Base-by-base conservation (phyloP, 2,113 vertebrate species). In the Phasianus colchicus region DNA sequence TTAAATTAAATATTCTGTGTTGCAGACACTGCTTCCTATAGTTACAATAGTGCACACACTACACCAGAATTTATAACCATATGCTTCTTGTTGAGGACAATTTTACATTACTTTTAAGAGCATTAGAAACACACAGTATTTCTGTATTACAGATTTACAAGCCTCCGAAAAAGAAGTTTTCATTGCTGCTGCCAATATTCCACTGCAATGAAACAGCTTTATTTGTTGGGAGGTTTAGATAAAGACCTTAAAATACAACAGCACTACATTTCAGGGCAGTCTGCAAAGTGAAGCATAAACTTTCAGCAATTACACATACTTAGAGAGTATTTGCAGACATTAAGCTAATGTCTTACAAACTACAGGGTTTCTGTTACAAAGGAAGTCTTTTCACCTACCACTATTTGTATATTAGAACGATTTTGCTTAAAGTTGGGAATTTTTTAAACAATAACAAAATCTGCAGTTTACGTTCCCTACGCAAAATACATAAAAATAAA, bases 1-100 rank as follows among this genome's bases (percentile, higher is more conserved):
- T 91, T 67, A 60, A 94, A 95, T 92, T 88, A 95, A 95, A 96
- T 90, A 93, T 93, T 84, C 64, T 21, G 40, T 42, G 11, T 54
- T 60, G 71, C 60, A 69, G 63, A 70, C 58, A 70, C 38, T 30
- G 79, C 57, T 90, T 93, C 83, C 83, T 38, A 78, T 21, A 81
- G 54, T 17, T 43, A 78, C 36, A 74, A 40, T 5, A 48, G 42
- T 0, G 0, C 81, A 58, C 40, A 65, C 52, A 78, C 9, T 5
- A 83, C 0, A 2, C 78, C 87, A 93, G 48, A 63, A 91, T 72
- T 88, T 86, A 83, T 13, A 85, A 54, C 64, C 34, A 15, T 42
- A 66, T 43, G 63, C 57, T 93, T 88, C 83, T 79, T 45, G 27
- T 80, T 81, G 57, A 88, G 69, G 43, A 86, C 30, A 78, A 88